phyloP scores from a whole-genome alignment of 2,113 vertebrate genomes.

The Pygathrix nemaeus region DNA sequence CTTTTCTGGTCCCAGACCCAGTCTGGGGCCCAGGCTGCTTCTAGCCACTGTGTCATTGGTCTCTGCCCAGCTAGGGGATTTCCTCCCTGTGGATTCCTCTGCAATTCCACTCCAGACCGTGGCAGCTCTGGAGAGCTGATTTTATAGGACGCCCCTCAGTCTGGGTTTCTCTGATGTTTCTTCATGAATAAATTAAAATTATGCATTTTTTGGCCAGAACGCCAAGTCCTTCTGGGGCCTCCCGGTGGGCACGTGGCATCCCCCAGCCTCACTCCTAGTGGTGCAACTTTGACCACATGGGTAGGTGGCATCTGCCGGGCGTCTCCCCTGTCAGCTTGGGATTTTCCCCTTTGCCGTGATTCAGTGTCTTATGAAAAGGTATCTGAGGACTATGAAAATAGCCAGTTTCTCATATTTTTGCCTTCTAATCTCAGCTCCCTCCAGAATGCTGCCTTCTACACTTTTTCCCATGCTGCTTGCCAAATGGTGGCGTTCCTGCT shows the following conservation, averaged over 20 bases:
- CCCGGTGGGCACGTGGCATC: fast-evolving
- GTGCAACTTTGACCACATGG: too few relatives aligned
- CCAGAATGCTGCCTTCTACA: fast-evolving
- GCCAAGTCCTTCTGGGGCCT: fast-evolving
- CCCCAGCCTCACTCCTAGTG: neutral
- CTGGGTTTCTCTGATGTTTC: neutral
- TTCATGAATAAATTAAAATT: neutral
- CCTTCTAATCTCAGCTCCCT: neutral
- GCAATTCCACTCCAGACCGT: neutral
- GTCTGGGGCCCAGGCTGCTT: fast-evolving
- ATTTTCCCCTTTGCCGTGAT: neutral
- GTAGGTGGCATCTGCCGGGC: too few relatives aligned
- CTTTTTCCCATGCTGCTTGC: neutral
- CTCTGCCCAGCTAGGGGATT: too few relatives aligned
- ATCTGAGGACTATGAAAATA: neutral
- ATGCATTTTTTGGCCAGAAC: too few relatives aligned
- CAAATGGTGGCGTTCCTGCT: neutral
- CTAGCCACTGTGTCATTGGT: fast-evolving
- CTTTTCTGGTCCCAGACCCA: neutral
- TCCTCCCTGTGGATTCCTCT: fast-evolving
- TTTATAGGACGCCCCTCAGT: fast-evolving
- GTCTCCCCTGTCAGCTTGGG: neutral
- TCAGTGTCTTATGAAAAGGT: neutral
- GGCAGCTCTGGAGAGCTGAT: too few relatives aligned
- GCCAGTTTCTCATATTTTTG: neutral